Conservation (phyloP, 2,888 invertebrate genomes). For the Neocrepidodera transversa region DNA sequence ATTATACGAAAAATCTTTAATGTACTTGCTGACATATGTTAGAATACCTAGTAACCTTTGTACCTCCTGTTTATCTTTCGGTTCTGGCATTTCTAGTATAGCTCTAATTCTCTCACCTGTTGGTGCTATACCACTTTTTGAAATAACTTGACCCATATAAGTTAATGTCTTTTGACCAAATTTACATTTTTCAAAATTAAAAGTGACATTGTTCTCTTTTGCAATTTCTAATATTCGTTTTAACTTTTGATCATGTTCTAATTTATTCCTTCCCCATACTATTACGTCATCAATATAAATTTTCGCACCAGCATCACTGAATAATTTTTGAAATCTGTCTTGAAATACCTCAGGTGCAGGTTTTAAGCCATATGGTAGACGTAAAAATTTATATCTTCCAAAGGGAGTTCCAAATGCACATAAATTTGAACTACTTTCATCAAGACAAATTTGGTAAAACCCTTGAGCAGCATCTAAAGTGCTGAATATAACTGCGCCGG, state of each 20-base stretch:
- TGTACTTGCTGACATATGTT: no score
- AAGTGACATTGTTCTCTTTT: not conserved
- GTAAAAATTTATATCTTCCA: not conserved
- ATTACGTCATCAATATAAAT: not conserved
- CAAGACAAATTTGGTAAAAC: not conserved
- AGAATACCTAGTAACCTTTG: no score
- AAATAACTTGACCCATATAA: not conserved
- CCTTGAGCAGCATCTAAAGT: not conserved
- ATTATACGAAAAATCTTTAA: no score
- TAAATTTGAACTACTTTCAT: not conserved
- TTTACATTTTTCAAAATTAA: not conserved
- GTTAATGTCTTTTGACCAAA: not conserved
- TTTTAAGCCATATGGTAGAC: not conserved
- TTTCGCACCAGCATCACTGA: not conserved
- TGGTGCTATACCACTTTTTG: not conserved
- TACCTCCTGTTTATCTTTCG: no score
- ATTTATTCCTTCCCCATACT: not conserved
- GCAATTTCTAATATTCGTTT: not conserved
- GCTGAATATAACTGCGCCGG: constrained; percentile 6
- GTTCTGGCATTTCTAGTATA: not conserved
- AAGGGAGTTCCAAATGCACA: not conserved
- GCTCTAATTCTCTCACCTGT: not conserved
- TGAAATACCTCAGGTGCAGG: not conserved
- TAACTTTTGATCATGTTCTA: not conserved
- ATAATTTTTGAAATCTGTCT: not conserved